phyloP scores from a whole-genome alignment of 2,888 invertebrate species.

The Drosophila meridionalis region DNA sequence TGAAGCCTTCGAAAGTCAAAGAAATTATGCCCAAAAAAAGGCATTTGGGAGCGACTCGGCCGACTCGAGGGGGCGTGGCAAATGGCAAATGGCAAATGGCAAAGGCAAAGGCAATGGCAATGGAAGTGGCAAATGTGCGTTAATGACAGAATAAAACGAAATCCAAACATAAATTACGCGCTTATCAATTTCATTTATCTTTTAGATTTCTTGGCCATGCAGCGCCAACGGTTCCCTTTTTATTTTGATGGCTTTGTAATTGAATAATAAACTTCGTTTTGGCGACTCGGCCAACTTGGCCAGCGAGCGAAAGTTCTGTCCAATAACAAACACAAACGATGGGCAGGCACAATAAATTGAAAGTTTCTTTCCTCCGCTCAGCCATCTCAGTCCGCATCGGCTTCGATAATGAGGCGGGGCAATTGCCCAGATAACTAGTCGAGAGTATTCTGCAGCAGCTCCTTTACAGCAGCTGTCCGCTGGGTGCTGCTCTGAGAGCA shows the following conservation, averaged over 20 bases:
- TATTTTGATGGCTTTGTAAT: constrained; percentile 81
- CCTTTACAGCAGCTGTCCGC: background rate
- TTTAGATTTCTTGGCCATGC: constrained; percentile 69
- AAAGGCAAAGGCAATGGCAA: background rate
- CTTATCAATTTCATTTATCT: constrained; percentile 82
- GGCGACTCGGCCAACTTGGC: constrained; percentile 43
- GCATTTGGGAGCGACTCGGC: background rate
- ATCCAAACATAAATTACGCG: constrained; percentile 81
- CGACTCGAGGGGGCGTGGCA: constrained; percentile 42
- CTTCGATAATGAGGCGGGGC: constrained; percentile 43
- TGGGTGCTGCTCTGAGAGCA: constrained; percentile 29
- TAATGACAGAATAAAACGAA: constrained; percentile 81
- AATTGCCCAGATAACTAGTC: constrained; percentile 43
- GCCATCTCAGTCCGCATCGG: background rate
- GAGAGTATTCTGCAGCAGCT: background rate
- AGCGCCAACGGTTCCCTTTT: constrained; percentile 46
- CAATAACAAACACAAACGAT: constrained; percentile 17
- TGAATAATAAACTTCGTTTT: constrained; percentile 79
- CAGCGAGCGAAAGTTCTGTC: constrained; percentile 18
- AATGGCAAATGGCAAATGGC: constrained; percentile 52
- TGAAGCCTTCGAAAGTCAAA: constrained; percentile 6
- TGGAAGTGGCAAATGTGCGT: constrained; percentile 59
- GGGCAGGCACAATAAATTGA: constrained; percentile 50
- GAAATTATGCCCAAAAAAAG: constrained; percentile 10
- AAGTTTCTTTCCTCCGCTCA: constrained; percentile 34